A percentile compares a stretch with the other conserved stretches of the same genome.
phyloP scores from a whole-genome alignment of 92 coral and sea anemone species.

The Porites rus region DNA sequence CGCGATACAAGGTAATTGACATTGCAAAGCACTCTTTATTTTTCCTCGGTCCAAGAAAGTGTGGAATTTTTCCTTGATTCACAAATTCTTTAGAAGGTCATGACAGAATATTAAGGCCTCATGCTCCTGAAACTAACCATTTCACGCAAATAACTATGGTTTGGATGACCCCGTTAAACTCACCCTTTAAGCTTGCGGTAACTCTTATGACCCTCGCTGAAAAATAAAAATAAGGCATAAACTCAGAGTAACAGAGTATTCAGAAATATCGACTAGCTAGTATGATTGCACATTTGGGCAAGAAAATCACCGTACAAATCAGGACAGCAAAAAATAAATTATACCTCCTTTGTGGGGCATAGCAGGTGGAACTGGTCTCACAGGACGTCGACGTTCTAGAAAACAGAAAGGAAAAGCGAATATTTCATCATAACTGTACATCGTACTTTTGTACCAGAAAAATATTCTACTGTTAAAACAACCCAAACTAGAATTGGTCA shows the following conservation, averaged over 20 bases:
- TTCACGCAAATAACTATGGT: background rate
- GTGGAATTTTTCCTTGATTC: too few species aligned
- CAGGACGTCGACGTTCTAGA: background rate
- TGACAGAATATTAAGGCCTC: too few species aligned
- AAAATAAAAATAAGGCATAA: background rate
- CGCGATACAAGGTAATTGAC: too few species aligned
- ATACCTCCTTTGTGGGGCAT: constrained; percentile 11
- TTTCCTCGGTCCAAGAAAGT: too few species aligned
- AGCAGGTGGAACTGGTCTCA: background rate
- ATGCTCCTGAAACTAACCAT: background rate
- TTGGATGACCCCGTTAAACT: background rate
- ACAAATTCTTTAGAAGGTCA: too few species aligned
- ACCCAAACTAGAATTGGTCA: too few species aligned
- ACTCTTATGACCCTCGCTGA: constrained; percentile 11
- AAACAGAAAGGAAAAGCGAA: background rate
- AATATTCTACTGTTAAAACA: too few species aligned
- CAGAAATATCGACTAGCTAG: too few species aligned
- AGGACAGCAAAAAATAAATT: background rate
- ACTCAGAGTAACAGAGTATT: background rate
- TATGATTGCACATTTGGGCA: background rate
- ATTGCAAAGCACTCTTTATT: too few species aligned
- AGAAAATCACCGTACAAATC: too few species aligned
- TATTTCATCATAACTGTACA: too few species aligned
- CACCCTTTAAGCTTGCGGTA: constrained; percentile 4
- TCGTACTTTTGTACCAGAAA: too few species aligned